Evolutionary conservation across 1,140 invertebrate species (phyloP).

Genomic region (Pristionchus pacificus): DNA sequence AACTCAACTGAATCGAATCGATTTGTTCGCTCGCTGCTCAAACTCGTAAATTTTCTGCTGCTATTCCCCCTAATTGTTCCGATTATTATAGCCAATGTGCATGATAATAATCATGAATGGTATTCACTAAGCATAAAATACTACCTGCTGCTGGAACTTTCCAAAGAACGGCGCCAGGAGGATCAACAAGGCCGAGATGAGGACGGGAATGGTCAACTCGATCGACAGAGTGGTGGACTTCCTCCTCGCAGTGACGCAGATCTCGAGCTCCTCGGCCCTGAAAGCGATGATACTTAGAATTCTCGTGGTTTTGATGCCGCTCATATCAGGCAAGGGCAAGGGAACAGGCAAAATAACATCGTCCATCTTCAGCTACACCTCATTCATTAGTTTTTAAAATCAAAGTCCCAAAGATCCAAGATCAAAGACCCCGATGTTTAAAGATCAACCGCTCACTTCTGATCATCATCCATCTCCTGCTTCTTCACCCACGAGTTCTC

Average conservation of each 20-base stretch:
- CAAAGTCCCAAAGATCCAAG: too few relatives aligned
- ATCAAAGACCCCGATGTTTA: not conserved
- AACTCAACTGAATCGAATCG: too few relatives aligned
- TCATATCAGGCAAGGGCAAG: too few relatives aligned
- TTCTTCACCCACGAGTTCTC: conserved; percentile 30
- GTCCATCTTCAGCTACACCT: too few relatives aligned
- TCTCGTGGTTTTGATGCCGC: too few relatives aligned
- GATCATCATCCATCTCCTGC: conserved; percentile 28
- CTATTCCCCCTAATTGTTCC: too few relatives aligned
- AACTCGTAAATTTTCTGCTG: too few relatives aligned
- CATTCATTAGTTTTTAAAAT: too few relatives aligned
- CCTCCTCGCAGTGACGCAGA: conserved; percentile 32
- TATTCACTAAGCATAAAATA: not conserved
- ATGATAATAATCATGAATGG: not conserved
- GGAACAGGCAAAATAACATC: too few relatives aligned
- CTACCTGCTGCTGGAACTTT: conserved; percentile 35
- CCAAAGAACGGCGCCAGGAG: conserved; percentile 41
- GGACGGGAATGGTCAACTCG: conserved; percentile 37
- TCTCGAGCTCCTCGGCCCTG: conserved; percentile 33
- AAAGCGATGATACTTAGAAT: conserved; percentile 1
- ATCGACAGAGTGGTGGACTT: conserved; percentile 33
- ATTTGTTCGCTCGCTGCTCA: too few relatives aligned
- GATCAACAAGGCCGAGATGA: conserved; percentile 36
- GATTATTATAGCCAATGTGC: not conserved
- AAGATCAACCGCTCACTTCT: conserved; percentile 17